Evolutionary conservation across 2,113 vertebrate genomes (phyloP).

Genomic region (Chamaea fasciata): DNA sequence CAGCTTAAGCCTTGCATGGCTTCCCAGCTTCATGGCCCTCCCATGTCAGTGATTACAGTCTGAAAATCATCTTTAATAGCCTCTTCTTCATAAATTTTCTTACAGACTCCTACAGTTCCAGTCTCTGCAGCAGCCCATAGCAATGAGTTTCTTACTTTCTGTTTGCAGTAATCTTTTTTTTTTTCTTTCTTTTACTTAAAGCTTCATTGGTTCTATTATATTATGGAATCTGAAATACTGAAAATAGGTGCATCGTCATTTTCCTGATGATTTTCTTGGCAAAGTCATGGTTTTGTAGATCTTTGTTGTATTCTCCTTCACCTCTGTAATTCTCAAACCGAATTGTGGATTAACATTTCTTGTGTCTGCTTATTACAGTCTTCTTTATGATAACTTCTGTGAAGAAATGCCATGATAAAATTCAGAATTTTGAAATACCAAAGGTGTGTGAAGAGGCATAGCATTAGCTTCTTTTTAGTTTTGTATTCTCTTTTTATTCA

Average conservation of each 20-base stretch:
- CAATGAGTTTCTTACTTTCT: neutral
- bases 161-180: neutral
- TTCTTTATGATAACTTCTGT: neutral
- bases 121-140: neutral
- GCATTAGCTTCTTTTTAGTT: neutral
- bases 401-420: neutral
- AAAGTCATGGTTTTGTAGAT: neutral
- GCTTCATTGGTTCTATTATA: neutral
- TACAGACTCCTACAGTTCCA: neutral
- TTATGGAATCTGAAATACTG: neutral
- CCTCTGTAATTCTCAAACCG: neutral
- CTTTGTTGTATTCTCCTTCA: neutral
- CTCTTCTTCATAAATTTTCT: neutral
- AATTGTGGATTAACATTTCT: neutral
- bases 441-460: neutral
- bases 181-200: neutral
- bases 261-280: neutral
- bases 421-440: neutral
- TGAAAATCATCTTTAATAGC: neutral
- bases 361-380: neutral
- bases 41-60: neutral
- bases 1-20: neutral
- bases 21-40: neutral
- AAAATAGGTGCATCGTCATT: neutral
- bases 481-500: neutral